Conservation (phyloP, 2,113 vertebrate species). For the Dasypus novemcinctus region DNA sequence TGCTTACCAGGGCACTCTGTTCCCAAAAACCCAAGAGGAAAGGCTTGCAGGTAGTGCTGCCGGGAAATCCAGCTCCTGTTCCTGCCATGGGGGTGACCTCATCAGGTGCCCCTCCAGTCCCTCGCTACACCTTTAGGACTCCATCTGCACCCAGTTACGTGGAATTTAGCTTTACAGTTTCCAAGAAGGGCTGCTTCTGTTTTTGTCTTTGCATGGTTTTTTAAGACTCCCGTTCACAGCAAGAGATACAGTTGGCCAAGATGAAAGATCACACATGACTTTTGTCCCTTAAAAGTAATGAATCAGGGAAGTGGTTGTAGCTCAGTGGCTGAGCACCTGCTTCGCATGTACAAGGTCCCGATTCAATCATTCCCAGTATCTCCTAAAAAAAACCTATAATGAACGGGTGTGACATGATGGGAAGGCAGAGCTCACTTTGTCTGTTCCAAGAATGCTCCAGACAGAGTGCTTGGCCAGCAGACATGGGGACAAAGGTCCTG, state of each 20-base stretch:
- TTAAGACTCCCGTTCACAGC: neutral
- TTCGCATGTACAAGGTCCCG: no score
- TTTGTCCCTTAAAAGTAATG: neutral
- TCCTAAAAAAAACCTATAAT: no score
- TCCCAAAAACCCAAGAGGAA: no score
- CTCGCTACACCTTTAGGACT: neutral
- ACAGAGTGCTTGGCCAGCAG: neutral
- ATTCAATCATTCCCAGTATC: no score
- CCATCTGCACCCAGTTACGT: neutral
- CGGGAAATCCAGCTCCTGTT: neutral
- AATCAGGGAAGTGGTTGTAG: no score
- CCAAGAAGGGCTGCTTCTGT: neutral
- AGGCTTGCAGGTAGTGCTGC: no score
- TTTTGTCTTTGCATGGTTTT: rapidly evolving
- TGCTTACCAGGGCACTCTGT: no score
- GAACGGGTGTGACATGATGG: rapidly evolving
- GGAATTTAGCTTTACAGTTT: neutral
- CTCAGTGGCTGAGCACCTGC: no score
- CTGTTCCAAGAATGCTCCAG: neutral
- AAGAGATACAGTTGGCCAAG: neutral
- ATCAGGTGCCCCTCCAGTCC: neutral
- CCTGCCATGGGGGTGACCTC: neutral
- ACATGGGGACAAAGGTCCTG: neutral
- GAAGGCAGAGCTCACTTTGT: neutral
- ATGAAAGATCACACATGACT: neutral